A percentile compares a stretch with the other conserved stretches of the same genome.
phyloP scores from a whole-genome alignment of 2,113 vertebrate genomes.

The Spea multiplicata region DNA sequence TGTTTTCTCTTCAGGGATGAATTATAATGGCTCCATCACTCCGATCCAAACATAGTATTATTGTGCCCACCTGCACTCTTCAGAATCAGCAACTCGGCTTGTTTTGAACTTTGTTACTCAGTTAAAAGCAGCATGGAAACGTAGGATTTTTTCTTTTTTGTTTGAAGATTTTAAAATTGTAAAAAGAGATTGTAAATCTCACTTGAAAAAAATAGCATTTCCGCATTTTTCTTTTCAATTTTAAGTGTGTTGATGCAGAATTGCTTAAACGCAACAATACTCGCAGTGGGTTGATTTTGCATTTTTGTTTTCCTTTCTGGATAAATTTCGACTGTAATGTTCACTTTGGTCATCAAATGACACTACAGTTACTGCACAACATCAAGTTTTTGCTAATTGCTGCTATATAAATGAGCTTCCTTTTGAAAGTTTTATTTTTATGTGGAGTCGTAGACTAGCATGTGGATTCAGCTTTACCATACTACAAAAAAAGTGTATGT shows the following conservation, averaged over 20 bases:
- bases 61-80: slow-evolving; percentile 69
- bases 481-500: slow-evolving; percentile 56
- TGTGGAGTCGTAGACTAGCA: slow-evolving; percentile 73
- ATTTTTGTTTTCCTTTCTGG: slow-evolving; percentile 58
- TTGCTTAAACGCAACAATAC: slow-evolving; percentile 49
- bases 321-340: slow-evolving; percentile 61
- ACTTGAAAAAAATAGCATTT: slow-evolving; percentile 56
- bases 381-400: slow-evolving; percentile 73
- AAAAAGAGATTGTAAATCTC: slow-evolving; percentile 58
- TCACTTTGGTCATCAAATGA: slow-evolving; percentile 63
- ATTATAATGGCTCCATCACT: slow-evolving; percentile 81
- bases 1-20: slow-evolving; percentile 83
- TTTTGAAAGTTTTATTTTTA: slow-evolving; percentile 67
- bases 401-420: slow-evolving; percentile 72
- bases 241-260: slow-evolving; percentile 59
- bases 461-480: slow-evolving; percentile 73
- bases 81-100: slow-evolving; percentile 76
- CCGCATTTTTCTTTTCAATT: slow-evolving; percentile 66
- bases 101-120: slow-evolving; percentile 74
- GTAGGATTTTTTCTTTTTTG: slow-evolving; percentile 56
- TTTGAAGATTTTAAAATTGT: slow-evolving; percentile 24
- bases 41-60: slow-evolving; percentile 68
- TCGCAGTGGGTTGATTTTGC: slow-evolving; percentile 57
- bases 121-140: slow-evolving; percentile 75
- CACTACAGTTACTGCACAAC: slow-evolving; percentile 61